Conservation (phyloP, 2,113 vertebrate genomes). For the Sylvia atricapilla region DNA sequence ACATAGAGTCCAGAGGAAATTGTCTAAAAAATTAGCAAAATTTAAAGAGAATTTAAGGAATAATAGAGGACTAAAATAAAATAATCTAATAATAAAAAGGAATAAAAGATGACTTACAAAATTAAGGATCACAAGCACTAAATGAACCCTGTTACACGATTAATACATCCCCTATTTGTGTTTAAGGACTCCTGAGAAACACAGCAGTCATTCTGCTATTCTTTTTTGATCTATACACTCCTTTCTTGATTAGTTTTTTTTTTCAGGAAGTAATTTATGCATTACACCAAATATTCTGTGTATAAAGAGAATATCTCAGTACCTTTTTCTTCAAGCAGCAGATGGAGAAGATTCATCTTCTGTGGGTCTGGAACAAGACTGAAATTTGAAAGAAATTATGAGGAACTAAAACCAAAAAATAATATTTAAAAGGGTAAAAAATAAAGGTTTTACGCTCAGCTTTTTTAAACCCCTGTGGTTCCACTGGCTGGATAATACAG, state of each 20-base stretch:
- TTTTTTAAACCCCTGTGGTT: background rate
- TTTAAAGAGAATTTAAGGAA: background rate
- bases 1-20: background rate
- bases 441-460: background rate
- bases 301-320: background rate
- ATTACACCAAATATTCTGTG: background rate
- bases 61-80: too few relatives aligned
- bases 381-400: background rate
- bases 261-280: rapidly evolving
- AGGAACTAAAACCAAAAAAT: background rate
- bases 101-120: background rate
- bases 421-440: background rate
- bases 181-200: background rate
- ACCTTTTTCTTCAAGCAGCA: background rate
- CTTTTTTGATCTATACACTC: background rate
- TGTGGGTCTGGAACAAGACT: background rate
- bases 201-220: background rate
- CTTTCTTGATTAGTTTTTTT: background rate
- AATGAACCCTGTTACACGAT: background rate
- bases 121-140: background rate
- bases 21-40: background rate
- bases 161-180: background rate
- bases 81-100: too few relatives aligned
- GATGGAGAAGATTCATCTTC: background rate
- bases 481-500: background rate